phyloP scores from a whole-genome alignment of 2,888 invertebrate genomes.

The Tanytarsus gracilentus region DNA sequence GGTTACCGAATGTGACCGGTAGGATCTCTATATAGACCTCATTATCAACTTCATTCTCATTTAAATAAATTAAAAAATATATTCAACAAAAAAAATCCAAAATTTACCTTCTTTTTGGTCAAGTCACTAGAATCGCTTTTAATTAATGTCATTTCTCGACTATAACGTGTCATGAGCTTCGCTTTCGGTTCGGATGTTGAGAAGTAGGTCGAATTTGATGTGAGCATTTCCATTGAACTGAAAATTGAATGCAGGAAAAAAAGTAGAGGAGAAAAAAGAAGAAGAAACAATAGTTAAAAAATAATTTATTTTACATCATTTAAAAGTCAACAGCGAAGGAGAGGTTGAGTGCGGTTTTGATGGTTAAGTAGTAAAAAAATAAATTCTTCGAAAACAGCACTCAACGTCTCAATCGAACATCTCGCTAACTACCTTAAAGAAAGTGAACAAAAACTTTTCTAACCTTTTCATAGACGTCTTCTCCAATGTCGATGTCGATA shows the following conservation, averaged over 20 bases:
- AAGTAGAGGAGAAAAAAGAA: not conserved
- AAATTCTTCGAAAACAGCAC: too few species aligned
- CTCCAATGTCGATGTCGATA: conserved; percentile 36
- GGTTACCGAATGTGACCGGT: too few species aligned
- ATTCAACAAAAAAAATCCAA: not conserved
- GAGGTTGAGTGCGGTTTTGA: too few species aligned
- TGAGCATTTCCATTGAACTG: conserved; percentile 22
- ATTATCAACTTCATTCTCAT: too few species aligned
- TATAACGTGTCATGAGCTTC: conserved; percentile 53
- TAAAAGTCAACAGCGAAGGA: too few species aligned
- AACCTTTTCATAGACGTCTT: conserved; percentile 36
- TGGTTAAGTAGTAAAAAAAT: too few species aligned
- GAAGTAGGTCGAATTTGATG: conserved; percentile 49
- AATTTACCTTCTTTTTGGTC: conserved; percentile 49
- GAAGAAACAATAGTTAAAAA: not conserved
- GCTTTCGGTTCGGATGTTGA: conserved; percentile 59
- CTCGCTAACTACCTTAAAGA: too few species aligned
- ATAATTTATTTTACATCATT: not conserved
- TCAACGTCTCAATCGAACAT: too few species aligned
- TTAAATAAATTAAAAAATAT: not conserved
- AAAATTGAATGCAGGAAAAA: not conserved
- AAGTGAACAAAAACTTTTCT: not conserved
- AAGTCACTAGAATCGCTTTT: conserved; percentile 47
- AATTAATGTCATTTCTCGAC: conserved; percentile 46
- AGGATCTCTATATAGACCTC: too few species aligned